Evolutionary conservation across 2,888 invertebrate species (phyloP).

Genomic region (Chaetogeoica ovagalla): DNA sequence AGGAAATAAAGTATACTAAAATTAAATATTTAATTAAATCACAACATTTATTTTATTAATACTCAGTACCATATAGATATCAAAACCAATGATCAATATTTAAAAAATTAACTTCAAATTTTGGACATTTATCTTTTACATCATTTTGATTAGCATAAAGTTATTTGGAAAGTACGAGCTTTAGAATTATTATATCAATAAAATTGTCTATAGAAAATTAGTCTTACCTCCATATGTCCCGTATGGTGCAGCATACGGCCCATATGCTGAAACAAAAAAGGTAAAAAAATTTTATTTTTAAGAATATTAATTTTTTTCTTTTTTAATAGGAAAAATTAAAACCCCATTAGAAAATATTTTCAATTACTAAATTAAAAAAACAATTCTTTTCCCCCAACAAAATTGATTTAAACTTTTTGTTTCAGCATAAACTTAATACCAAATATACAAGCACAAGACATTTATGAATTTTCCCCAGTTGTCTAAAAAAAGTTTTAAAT

Average conservation of each 20-base stretch:
- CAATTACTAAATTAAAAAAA: slow-evolving; percentile 10
- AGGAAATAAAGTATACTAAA: slow-evolving; percentile 3
- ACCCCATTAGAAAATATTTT: slow-evolving; percentile 13
- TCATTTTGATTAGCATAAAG: background rate
- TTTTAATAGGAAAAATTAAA: slow-evolving; percentile 3
- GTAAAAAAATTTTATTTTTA: slow-evolving; percentile 44
- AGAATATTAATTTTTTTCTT: slow-evolving; percentile 17
- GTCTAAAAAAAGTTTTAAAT: background rate
- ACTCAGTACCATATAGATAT: background rate
- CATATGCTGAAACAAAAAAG: slow-evolving; percentile 53
- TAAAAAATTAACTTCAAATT: background rate
- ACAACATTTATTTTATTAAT: background rate
- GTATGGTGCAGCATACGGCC: slow-evolving; percentile 53
- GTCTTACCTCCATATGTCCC: slow-evolving; percentile 50
- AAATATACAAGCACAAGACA: background rate
- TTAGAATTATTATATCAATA: background rate
- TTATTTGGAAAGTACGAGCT: background rate
- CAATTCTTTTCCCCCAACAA: slow-evolving; percentile 9
- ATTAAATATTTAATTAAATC: background rate
- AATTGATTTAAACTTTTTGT: slow-evolving; percentile 47
- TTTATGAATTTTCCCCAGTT: background rate
- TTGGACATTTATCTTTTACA: too few species aligned
- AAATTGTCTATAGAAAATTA: slow-evolving; percentile 25
- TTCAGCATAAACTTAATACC: slow-evolving; percentile 45
- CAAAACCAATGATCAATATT: slow-evolving; percentile 35